Percentiles rank a stretch among this genome's conserved stretches.
Conservation (phyloP, 2,113 vertebrate genomes). For the Hiodon alosoides region DNA sequence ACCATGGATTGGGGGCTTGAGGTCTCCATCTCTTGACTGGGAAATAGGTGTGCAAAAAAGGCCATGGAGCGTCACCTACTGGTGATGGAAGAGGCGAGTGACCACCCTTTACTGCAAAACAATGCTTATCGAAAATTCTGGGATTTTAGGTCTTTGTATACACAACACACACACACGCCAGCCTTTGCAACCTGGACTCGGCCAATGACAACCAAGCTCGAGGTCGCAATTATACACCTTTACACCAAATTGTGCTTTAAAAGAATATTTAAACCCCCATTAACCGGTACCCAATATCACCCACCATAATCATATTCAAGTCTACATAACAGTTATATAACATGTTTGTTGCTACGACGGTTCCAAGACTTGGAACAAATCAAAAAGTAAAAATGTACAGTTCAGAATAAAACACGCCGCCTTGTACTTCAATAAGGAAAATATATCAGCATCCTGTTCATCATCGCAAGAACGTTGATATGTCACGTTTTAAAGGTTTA, state of each 20-base stretch:
- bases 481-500: too few species aligned
- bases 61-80: too few species aligned
- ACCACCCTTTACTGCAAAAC: too few species aligned
- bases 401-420: not conserved
- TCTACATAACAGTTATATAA: constrained; percentile 24
- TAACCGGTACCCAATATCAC: constrained; percentile 34
- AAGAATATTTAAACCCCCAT: constrained; percentile 29
- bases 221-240: not conserved
- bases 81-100: too few species aligned
- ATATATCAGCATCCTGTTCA: too few species aligned
- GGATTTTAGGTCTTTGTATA: not conserved
- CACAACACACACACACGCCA: not conserved
- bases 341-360: too few species aligned
- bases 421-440: too few species aligned
- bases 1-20: too few species aligned
- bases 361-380: not conserved
- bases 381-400: not conserved
- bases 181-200: not conserved
- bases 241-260: constrained; percentile 30
- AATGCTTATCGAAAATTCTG: too few species aligned
- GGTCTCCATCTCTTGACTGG: too few species aligned
- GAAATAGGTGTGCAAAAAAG: too few species aligned
- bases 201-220: not conserved
- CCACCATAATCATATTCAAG: constrained; percentile 32
- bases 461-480: too few species aligned